Conservation (phyloP, 2,888 invertebrate species). For the Drosophila buzzatii region DNA sequence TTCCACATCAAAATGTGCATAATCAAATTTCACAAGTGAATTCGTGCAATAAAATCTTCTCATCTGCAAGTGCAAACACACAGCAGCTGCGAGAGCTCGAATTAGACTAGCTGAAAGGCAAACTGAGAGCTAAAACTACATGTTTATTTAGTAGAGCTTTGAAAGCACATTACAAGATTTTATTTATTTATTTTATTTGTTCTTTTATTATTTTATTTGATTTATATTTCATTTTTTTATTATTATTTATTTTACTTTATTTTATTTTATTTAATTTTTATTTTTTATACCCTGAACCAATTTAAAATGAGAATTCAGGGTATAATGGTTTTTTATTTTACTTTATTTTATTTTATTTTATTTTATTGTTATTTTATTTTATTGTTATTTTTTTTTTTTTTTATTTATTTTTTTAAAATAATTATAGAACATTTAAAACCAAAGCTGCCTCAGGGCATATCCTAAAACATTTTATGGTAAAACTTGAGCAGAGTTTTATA, state of each 20-base stretch:
- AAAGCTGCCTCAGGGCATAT: not conserved
- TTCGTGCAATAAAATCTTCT: slow-evolving; percentile 59
- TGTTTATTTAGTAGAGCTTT: not conserved
- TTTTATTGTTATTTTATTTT: too few relatives aligned
- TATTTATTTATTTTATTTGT: too few relatives aligned
- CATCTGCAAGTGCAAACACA: slow-evolving; percentile 56
- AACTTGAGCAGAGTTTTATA: not conserved
- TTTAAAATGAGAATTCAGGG: too few relatives aligned
- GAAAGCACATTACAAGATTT: not conserved
- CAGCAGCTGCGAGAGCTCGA: slow-evolving; percentile 19
- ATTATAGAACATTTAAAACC: not conserved
- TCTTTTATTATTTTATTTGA: too few relatives aligned
- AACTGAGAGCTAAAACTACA: not conserved
- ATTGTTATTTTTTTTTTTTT: too few relatives aligned
- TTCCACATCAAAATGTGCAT: slow-evolving; percentile 48
- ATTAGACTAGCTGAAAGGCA: slow-evolving; percentile 26
- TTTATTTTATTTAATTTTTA: too few relatives aligned
- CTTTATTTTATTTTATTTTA: too few relatives aligned
- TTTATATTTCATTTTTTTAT: too few relatives aligned
- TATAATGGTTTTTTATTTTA: too few relatives aligned
- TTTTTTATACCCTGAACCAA: too few relatives aligned
- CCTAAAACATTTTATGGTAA: not conserved
- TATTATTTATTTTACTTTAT: too few relatives aligned
- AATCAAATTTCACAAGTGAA: slow-evolving; percentile 66
- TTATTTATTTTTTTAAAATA: too few relatives aligned